Percentiles rank a stretch among this genome's conserved stretches.
Conservation (phyloP, 2,797 vertebrate genomes). For the Melopsittacus undulatus region DNA sequence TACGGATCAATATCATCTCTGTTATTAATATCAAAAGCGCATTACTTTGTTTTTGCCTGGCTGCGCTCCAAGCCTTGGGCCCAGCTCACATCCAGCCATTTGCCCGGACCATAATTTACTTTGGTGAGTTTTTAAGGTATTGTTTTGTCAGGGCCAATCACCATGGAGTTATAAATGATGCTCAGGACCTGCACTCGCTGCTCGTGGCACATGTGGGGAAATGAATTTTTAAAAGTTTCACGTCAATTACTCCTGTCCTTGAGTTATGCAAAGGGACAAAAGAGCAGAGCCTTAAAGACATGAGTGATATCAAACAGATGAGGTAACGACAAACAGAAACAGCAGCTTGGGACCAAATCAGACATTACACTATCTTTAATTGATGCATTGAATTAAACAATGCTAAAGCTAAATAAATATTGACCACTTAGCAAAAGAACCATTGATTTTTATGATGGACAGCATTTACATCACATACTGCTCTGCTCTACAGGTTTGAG, state of each 20-base stretch:
- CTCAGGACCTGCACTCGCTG: constrained; percentile 83
- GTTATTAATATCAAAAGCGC: constrained; percentile 99
- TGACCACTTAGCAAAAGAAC: constrained; percentile 93
- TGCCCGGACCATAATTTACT: constrained; percentile 98
- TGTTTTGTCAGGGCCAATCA: constrained; percentile 99
- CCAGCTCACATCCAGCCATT: constrained; percentile 85
- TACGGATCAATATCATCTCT: constrained; percentile 95
- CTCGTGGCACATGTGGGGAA: constrained; percentile 87
- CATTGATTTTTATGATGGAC: constrained; percentile 92
- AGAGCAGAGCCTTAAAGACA: constrained; percentile 79
- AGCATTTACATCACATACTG: constrained; percentile 84
- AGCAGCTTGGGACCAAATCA: constrained; percentile 84
- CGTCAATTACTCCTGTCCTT: constrained; percentile 95
- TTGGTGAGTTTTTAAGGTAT: constrained; percentile 99
- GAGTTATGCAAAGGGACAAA: constrained; percentile 87
- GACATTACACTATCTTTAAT: constrained; percentile 95
- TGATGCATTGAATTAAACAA: constrained; percentile 94
- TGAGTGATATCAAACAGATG: constrained; percentile 84
- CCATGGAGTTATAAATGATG: constrained; percentile 97
- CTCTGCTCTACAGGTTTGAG: constrained; percentile 66
- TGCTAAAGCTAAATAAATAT: constrained; percentile 92
- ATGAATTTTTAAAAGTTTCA: constrained; percentile 98
- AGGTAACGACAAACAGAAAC: constrained; percentile 91
- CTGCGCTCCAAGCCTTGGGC: constrained; percentile 81
- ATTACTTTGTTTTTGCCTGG: constrained; percentile 98